Evolutionary conservation across 2,113 vertebrate genomes (phyloP), one percentile per base, ranked within the genome.

Genomic region (Solea senegalensis): DNA sequence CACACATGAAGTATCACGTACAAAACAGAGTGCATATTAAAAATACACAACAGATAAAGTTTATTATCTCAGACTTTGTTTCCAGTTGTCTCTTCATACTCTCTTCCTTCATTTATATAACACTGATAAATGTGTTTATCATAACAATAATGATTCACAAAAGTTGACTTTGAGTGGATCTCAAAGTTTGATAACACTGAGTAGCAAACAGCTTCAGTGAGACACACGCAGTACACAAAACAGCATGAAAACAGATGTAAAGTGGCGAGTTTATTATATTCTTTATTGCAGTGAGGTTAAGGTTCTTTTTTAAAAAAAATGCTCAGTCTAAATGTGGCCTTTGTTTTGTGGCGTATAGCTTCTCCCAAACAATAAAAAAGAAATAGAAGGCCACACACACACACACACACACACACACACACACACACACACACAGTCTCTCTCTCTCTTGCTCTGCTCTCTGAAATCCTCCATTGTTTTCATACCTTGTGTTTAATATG

Each of bases 231-330:
- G 8, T 53, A 10, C 51, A 11, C 21, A 10, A 53, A 53, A 27
- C 11, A 27, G 4, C 26, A 53, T 2, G n/a, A n/a, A n/a, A 21
- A 53, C 51, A 12, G 9, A 16, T 27, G 11, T 27, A 53, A 27
- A 27, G 51, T 51, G 34, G 34, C 5, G 34, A 34, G 34, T 34
- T 34, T 34, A 34, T 79, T 49, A 64, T 5, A 11, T 56, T 71
- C 21, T 70, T 74, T 69, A 62, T 44, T 60, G 53, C 12, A 44
- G 15, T 8, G 14, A 40, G 21, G 41, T 12, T 27, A 34, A 34
- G 34, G 34, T 34, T 34, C 8, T 9, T 51, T 59, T 72, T 41
- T 21, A 21, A 21, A 21, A 21, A 21, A 58, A 64, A 57, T 41
- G 60, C n/a, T 53, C 68, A 6, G 6, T 57, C 28, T 75, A 5